Evolutionary conservation across 2,888 invertebrate species (phyloP), one percentile per base, ranked within the genome.

Genomic region (Protophormia terraenovae): DNA sequence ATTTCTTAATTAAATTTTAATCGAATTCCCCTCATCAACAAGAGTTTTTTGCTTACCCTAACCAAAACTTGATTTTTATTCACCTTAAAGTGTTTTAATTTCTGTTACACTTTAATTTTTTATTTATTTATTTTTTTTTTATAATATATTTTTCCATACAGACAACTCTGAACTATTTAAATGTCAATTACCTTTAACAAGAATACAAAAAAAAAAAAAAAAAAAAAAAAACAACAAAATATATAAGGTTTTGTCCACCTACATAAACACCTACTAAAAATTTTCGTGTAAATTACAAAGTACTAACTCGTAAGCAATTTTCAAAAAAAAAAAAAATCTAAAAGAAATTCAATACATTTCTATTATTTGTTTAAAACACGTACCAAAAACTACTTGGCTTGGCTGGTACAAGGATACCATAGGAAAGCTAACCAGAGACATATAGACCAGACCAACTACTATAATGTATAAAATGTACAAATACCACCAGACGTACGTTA

Each of bases 371-470:
- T 73, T 27, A 58, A 22, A 73, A 78, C 78, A 85, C 82, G 82
- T 82, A 71, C 73, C 47, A 29, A 62, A 53, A 77, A 66, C 79
- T 64, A 71, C 73, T 80, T n/a, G n/a, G 55, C 53, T 53, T 45
- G 72, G 22, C 66, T 45, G n/a, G n/a, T n/a, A n/a, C 62, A 77
- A 84, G 85, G 85, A 85, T 85, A 85, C 85, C 85, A 85, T 85
- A 85, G 85, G 77, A 85, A 85, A 82, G 81, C 82, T 67, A 50
- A 60, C 14, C 47, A 47, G 66, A 47, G 24, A 62, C 60, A 58
- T 45, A 45, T 32, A 16, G 50, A 78, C 77, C 77, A 78, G 77
- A 79, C 76, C 41, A 71, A 75, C 32, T 38, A n/a, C 16, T 12
- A n/a, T 16, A 67, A 16, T n/a, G n/a, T n/a, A 14, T 22, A 12